These are phyloP conservation scores for Mola mola DNA, from an alignment of 2,113 vertebrate species.

Conservation along the genomic window DNA sequence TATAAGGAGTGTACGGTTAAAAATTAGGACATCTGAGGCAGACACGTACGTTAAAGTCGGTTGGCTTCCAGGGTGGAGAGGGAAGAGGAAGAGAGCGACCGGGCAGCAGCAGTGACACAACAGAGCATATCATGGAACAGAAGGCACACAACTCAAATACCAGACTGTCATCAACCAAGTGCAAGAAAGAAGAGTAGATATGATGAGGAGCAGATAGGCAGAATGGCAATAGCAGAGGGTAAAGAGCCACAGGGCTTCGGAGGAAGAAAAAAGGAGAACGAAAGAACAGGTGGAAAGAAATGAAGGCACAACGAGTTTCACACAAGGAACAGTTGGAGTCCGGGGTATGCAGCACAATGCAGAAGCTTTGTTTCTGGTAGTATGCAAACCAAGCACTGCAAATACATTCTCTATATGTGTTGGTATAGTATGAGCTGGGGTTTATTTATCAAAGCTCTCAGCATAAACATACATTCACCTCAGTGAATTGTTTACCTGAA, in stretches of 20 bases:
- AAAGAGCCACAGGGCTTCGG: constrained; percentile 2
- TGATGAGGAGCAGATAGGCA: constrained; percentile 49
- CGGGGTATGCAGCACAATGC: constrained; percentile 31
- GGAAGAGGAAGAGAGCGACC: constrained; percentile 74
- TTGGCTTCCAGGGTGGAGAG: constrained; percentile 82
- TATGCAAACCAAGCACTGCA: constrained; percentile 71
- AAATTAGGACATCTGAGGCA: constrained; percentile 74
- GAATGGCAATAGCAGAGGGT: constrained; percentile 38
- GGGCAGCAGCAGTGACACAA: constrained; percentile 82
- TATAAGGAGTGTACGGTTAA: constrained; percentile 66
- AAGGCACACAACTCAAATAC: constrained; percentile 79
- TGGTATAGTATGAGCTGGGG: constrained; percentile 7
- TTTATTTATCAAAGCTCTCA: constrained; percentile 68
- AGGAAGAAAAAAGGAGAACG: constrained; percentile 25
- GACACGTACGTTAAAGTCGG: constrained; percentile 85
- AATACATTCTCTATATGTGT: constrained; percentile 50
- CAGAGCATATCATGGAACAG: constrained; percentile 84
- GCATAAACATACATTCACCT: constrained; percentile 39
- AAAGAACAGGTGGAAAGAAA: constrained; percentile 30
- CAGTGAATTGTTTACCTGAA: constrained; percentile 15
- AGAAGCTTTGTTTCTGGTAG: constrained; percentile 35
- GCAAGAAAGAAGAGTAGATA: constrained; percentile 47
- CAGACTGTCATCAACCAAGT: constrained; percentile 68
- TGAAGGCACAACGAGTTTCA: neutral
- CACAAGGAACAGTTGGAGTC: constrained; percentile 8